Evolutionary conservation across 1,140 invertebrate genomes (phyloP).

Genomic region (Antheraea mylitta): DNA sequence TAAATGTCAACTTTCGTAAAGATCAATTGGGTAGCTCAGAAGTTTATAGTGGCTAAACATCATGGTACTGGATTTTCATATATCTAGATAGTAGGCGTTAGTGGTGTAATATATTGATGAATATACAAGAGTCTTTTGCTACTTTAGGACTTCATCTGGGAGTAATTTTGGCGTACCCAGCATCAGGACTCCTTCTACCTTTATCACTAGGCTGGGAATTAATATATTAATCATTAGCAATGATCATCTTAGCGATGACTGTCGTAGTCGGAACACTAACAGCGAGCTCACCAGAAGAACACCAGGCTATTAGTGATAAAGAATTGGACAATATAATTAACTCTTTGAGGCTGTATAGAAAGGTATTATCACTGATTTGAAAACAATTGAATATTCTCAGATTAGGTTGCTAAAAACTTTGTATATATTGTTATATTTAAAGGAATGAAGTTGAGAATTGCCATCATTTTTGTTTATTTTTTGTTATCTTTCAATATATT

Average conservation of each 20-base stretch:
- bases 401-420: too few relatives aligned
- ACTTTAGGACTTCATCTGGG: constrained; percentile 55
- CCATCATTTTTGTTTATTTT: too few relatives aligned
- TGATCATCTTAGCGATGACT: constrained; percentile 50
- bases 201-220: constrained; percentile 56
- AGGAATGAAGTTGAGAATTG: too few relatives aligned
- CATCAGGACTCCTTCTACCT: constrained; percentile 38
- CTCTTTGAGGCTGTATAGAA: constrained; percentile 34
- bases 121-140: constrained; percentile 4
- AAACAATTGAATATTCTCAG: too few relatives aligned
- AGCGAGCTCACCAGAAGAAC: constrained; percentile 44
- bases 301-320: constrained; percentile 55
- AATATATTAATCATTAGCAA: constrained; percentile 53
- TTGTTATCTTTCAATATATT: too few relatives aligned
- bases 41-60: too few relatives aligned
- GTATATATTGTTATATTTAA: too few relatives aligned
- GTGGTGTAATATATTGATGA: too few relatives aligned
- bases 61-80: too few relatives aligned
- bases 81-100: too few relatives aligned
- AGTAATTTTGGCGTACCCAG: constrained; percentile 42
- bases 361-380: constrained; percentile 24
- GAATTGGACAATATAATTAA: constrained; percentile 58
- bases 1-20: too few relatives aligned
- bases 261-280: constrained; percentile 49
- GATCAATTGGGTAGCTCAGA: too few relatives aligned